Base-by-base conservation (phyloP, 2,888 invertebrate genomes). In the Callyntrura sp. region DNA sequence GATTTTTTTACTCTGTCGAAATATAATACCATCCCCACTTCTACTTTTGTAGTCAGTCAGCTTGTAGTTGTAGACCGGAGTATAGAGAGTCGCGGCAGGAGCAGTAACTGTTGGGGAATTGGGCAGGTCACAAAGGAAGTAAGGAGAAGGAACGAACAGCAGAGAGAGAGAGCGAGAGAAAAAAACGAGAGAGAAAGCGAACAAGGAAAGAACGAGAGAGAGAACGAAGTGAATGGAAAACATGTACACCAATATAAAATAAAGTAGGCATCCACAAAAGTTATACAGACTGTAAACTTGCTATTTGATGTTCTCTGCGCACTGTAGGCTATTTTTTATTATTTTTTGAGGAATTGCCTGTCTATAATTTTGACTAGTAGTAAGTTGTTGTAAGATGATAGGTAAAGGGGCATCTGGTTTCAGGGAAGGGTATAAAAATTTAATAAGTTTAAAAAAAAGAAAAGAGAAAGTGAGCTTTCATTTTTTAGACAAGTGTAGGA, bases 81-180 rank as follows among this genome's bases (percentile, higher is more conserved):
- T n/a, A n/a, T n/a, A n/a, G n/a, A n/a, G n/a, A n/a, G n/a, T n/a
- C 14, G 60, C 51, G n/a, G n/a, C 45, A 45, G 45, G 11, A 51
- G 25, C 6, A 65, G 82, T n/a, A 51, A 35, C 85, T 14, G 62
- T 76, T 78, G 76, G 85, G 85, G 78, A 81, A 60, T 76, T 57
- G 76, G 60, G 57, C 9, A 55, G 55, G 68, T 85, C 85, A 73
- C 73, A 85, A 60, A 76, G 76, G 76, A 78, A 85, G 78, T 20
- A n/a, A n/a, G n/a, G n/a, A 45, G 20, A n/a, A 35, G 20, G 43
- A 25, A 65, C 14, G 25, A 62, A 62, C n/a, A n/a, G n/a, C 2
- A 57, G 68, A 35, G 3, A 65, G 28, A 25, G 25, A 17, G 48
- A 11, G 48, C 23, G 48, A 73, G 23, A n/a, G 23, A 45, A 65